Base-by-base conservation (phyloP, 2,888 invertebrate species). In the Masnerella sp. region DNA sequence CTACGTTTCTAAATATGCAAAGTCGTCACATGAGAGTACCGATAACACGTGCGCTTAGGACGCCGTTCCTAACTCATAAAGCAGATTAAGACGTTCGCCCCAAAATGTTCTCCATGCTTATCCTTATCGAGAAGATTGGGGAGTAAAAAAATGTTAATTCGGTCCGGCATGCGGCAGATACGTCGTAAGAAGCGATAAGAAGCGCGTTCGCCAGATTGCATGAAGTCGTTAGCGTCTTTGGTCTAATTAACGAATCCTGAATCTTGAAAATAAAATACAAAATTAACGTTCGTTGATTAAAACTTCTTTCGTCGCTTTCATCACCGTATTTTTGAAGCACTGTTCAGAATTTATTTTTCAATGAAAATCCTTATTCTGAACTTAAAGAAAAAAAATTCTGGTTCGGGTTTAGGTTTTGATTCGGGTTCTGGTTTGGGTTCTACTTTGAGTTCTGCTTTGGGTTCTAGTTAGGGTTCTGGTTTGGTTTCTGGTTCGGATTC, bases 111-210 rank as follows among this genome's bases (percentile, higher is more conserved):
- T 34, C 42, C 28, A 52, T 52, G 43, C 43, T 52, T 64, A 34
- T 64, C 43, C 52, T 52, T 52, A 64, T 64, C 52, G 12, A 22
- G 22, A 62, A 52, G 34, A 30, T 43, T 43, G 17, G 18, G 25
- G 34, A 36, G 51, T 15, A 32, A 30, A 65, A 65, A 65, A 65
- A 54, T 65, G 64, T 43, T 65, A 54, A 45, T 65, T 65, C 5
- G n/a, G 15, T 42, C 25, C 36, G 9, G 34, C 15, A 8, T 40
- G 30, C 30, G n/a, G 38, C 28, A 32, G 30, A 56, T 56, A 22
- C 30, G 15, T 49, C 25, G 49, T 47, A 49, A 56, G 18, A 12
- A 40, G 15, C 32, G 56, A 56, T 67, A 67, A 67, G 56, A 34
- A 38, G 28, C 47, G 32, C 52, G 54, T 56, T 51, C 28, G 32